Percentiles rank a stretch among this genome's conserved stretches.
Conservation (phyloP, 2,888 invertebrate species). For the Cotesia congregata region DNA sequence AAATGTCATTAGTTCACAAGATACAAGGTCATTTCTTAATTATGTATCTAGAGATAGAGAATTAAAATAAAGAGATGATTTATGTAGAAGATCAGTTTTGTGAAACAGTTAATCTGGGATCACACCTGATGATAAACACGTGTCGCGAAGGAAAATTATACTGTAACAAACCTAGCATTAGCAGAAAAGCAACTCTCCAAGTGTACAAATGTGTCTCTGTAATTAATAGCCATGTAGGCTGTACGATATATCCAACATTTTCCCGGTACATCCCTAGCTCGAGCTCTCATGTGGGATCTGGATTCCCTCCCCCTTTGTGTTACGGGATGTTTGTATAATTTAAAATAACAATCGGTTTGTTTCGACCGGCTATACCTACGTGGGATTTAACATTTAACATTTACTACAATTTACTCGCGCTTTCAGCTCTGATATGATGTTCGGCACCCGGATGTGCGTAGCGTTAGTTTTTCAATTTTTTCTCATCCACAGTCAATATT, state of each 20-base stretch:
- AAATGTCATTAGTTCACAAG: too few species aligned
- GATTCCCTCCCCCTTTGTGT: background rate
- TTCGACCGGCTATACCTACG: background rate
- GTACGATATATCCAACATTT: too few species aligned
- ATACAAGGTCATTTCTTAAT: too few species aligned
- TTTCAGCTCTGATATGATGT: background rate
- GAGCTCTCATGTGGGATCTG: background rate
- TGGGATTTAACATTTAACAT: background rate
- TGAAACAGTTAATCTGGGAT: background rate
- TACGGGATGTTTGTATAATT: constrained; percentile 17
- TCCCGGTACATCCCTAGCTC: background rate
- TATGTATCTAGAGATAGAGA: too few species aligned
- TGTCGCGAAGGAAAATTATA: constrained; percentile 15
- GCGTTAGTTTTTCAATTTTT: constrained; percentile 39
- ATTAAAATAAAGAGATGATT: too few species aligned
- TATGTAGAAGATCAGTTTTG: background rate
- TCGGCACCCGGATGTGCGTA: too few species aligned
- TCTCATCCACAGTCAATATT: constrained; percentile 39
- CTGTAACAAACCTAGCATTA: background rate
- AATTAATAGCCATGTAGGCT: constrained; percentile 16
- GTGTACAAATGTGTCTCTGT: background rate
- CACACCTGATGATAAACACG: constrained; percentile 11
- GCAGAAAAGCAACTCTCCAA: constrained; percentile 4
- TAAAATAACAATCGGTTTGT: constrained; percentile 9
- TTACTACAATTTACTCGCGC: background rate